Evolutionary conservation across 2,113 vertebrate species (phyloP), one percentile per base, ranked within the genome.

Genomic region (Prunella fulvescens): DNA sequence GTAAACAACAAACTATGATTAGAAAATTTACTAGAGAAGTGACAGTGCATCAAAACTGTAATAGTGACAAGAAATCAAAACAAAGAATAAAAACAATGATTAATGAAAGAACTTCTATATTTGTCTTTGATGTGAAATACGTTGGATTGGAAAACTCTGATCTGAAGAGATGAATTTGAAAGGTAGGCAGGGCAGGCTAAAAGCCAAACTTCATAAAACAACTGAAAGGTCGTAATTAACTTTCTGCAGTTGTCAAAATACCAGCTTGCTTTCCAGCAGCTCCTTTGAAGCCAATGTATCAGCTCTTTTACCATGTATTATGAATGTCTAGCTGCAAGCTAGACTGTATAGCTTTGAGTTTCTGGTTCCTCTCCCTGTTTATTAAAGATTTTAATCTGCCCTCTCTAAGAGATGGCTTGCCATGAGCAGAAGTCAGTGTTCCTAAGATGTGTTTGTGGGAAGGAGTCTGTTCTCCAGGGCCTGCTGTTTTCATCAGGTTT

Each of bases 181-280:
- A 92, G 61, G 79, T 74, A 91, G 70, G 50, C 61, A 81, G 82
- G 40, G 70, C 70, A 74, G 71, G 74, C 80, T 83, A 61, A 86
- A 92, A 81, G 91, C 94, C 83, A 91, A n/a, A 79, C 54, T 95
- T 90, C 57, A 24, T 85, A 70, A 85, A 92, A 72, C 86, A 91
- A 82, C 66, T 90, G 83, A 85, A 85, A 77, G 7, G 37, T 85
- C 17, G 26, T 80, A 80, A 96, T 93, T 90, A 92, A 62, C 78
- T 93, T 86, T 53, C 61, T 91, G 66, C 61, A 82, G 86, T 37
- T 96, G 94, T 95, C 94, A 95, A 31, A 91, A 85, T 65, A 82
- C 33, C 33, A 65, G 25, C 50, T 72, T 0, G 3, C 53, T 92
- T 86, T 69, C 58, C 89, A 95, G 87, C 42, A 82, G 62, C 16